phyloP scores from a whole-genome alignment of 2,113 vertebrate genomes.

The Thamnophis sirtalis region DNA sequence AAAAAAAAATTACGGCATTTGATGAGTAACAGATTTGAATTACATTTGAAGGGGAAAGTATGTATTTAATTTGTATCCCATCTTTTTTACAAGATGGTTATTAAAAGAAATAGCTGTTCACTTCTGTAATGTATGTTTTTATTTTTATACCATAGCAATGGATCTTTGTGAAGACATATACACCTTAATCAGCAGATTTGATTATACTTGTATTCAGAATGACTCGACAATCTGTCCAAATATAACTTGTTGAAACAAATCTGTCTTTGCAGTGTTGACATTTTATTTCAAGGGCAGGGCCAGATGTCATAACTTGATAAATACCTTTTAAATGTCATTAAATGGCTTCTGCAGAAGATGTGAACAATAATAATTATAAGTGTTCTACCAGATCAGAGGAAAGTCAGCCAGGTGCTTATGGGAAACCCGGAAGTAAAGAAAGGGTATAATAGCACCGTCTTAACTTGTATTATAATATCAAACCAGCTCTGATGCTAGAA shows the following conservation, averaged over 20 bases:
- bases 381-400: neutral
- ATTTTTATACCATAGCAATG: neutral
- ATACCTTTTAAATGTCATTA: neutral
- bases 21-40: neutral
- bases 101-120: neutral
- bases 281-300: neutral
- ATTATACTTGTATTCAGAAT: slow-evolving; percentile 17
- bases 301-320: neutral
- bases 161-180: slow-evolving; percentile 25
- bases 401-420: neutral
- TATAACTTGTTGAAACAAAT: neutral
- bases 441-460: neutral
- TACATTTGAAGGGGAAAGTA: neutral
- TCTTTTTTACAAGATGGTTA: neutral
- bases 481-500: neutral
- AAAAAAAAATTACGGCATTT: neutral
- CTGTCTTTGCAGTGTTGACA: neutral
- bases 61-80: neutral
- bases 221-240: neutral
- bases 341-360: neutral
- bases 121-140: neutral
- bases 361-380: neutral
- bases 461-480: neutral
- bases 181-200: slow-evolving; percentile 6
- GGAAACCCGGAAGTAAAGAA: neutral